Evolutionary conservation across 2,797 vertebrate species (phyloP).

Genomic region (Aphelocoma californica): DNA sequence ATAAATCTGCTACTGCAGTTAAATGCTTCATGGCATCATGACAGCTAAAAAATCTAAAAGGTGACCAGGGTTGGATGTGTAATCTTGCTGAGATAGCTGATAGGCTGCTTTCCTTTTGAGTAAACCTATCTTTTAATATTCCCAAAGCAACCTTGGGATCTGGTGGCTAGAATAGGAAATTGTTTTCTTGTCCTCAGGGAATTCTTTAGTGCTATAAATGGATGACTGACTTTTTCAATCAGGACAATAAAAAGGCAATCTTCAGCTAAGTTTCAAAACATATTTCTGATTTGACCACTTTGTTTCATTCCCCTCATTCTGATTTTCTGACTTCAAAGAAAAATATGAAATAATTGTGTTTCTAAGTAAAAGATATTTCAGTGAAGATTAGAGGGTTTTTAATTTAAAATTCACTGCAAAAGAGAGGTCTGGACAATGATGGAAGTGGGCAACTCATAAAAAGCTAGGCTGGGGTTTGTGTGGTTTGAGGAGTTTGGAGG

Average conservation of each 20-base stretch:
- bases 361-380: neutral
- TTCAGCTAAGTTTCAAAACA: neutral
- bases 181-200: neutral
- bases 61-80: neutral
- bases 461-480: neutral
- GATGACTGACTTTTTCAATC: neutral
- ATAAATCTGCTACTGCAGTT: neutral
- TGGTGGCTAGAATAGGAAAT: neutral
- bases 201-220: neutral
- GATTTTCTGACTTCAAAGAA: neutral
- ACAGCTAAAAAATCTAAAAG: neutral
- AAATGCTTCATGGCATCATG: rapidly evolving
- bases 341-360: neutral
- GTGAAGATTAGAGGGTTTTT: neutral
- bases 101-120: neutral
- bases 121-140: neutral
- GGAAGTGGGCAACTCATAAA: neutral
- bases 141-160: neutral
- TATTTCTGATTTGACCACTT: neutral
- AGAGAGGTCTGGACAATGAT: neutral
- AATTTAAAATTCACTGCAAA: neutral
- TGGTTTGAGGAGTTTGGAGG: neutral
- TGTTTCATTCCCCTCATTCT: neutral
- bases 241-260: neutral
- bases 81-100: neutral